Base-by-base conservation (phyloP, 2,888 invertebrate species). In the Troilus luridus region DNA sequence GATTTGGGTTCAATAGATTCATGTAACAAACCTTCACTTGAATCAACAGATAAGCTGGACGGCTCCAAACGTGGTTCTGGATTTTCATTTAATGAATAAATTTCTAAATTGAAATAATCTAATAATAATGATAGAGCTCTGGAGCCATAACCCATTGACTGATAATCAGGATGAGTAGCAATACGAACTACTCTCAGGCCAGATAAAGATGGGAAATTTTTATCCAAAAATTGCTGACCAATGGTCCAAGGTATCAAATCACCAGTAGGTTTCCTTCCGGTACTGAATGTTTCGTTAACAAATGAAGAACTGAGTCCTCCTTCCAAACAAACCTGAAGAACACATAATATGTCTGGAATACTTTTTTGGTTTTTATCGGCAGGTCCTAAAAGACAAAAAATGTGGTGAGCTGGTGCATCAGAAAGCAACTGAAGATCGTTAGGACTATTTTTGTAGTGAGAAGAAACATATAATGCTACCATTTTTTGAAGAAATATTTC, bases 201-300 rank as follows among this genome's bases (percentile, higher is more conserved):
- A 62, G 96, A 95, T 0, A 99, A 95, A 91, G 97, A 96, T 0
- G 99, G 98, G 94, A 99, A 99, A 94, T 99, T 97, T 92, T 96
- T 96, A 94, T 99, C 99, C 91, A 98, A 98, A 94, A 97, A 99
- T 94, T 99, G 99, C 93, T 99, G 99, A 10, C 98, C 98, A 7
- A 99, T 95, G 91, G 99, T 99, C 99, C 99, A 99, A 0, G 99
- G 99, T 93, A 99, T 98, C 19, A 99, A 95, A 95, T 99, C 99
- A 0, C 99, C 99, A 11, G 98, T 97, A 0, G 99, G 98, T 93
- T 98, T 96, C 93, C 97, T 97, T 0, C 99, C 99, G 92, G 98
- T 96, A 0, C 97, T 96, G 91, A 99, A 95, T 59, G 97, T 97
- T 93, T 97, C 97, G 7, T 95, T 95, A 5, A 99, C 96, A 3